Percentiles rank a stretch among this genome's conserved stretches.
phyloP scores from a whole-genome alignment of 2,888 invertebrate species.

The Hedychridium roseum region DNA sequence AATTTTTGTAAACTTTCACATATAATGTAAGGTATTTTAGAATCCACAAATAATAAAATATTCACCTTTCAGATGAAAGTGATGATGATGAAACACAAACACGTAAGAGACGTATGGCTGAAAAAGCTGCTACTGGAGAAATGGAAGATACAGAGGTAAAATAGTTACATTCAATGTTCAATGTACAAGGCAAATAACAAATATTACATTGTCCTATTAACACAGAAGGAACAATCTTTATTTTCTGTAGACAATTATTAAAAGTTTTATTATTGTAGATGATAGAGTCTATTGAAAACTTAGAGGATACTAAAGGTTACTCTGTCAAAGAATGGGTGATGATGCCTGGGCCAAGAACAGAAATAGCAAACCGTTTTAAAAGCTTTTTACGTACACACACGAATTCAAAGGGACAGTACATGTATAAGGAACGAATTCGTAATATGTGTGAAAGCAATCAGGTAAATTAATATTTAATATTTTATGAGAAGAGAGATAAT shows the following conservation, averaged over 20 bases:
- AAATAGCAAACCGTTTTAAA: slow-evolving; percentile 92
- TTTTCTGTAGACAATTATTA: slow-evolving; percentile 6
- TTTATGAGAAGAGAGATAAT: slow-evolving; percentile 4
- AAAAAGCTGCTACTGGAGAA: slow-evolving; percentile 85
- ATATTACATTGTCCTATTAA: neutral
- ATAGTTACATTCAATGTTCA: neutral
- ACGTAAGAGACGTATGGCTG: slow-evolving; percentile 80
- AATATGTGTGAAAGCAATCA: slow-evolving; percentile 94
- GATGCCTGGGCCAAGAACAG: slow-evolving; percentile 93
- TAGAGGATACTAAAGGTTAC: slow-evolving; percentile 97
- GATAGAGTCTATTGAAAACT: slow-evolving; percentile 96
- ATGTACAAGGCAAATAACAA: no score
- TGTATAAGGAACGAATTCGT: slow-evolving; percentile 91
- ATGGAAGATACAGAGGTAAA: slow-evolving; percentile 76
- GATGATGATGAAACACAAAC: slow-evolving; percentile 77
- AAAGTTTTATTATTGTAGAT: slow-evolving; percentile 63
- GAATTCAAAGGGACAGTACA: slow-evolving; percentile 84
- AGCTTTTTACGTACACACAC: slow-evolving; percentile 91
- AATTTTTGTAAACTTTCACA: no score
- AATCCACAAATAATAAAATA: slow-evolving; percentile 37
- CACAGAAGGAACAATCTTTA: neutral
- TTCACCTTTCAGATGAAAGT: slow-evolving; percentile 70
- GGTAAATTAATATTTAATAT: slow-evolving; percentile 48
- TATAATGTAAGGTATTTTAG: slow-evolving; percentile 4
- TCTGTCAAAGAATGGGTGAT: slow-evolving; percentile 95